Evolutionary conservation across 2,888 invertebrate genomes (phyloP), one percentile per base, ranked within the genome.

Genomic region (Ectobius pallidus): DNA sequence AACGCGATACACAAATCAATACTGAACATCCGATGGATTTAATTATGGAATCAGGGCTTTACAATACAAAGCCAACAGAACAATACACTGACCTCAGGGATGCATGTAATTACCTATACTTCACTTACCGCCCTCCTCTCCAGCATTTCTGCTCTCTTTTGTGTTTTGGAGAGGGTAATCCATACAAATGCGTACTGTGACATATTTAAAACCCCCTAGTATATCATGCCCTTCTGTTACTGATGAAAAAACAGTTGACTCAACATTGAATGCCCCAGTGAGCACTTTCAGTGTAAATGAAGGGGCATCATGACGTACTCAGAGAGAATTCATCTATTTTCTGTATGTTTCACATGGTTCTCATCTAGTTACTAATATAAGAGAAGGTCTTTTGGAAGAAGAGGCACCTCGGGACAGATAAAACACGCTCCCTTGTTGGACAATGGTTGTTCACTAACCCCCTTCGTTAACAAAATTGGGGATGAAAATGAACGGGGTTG

Each of bases 201-300:
- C 65, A 65, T 39, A 44, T 65, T 65, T 65, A 44, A 34, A 44
- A 18, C 25, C 16, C 44, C 20, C 52, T 22, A n/a, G 20, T 11
- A 16, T 25, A 44, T 30, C 25, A 7, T 25, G 52, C 25, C 14
- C 32, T 22, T 52, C 25, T n/a, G n/a, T n/a, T n/a, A 6, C 14
- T 30, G 58, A 18, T 55, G 30, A 52, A 69, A 69, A 69, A 39
- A 52, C 30, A 69, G 34, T 58, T 65, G 42, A 34, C 22, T 65
- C 42, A 65, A 20, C 65, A 65, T 30, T 67, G 52, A 62, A 73
- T 70, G 46, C 73, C 58, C 73, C 42, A 25, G 65, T 32, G 70
- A 58, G 70, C 61, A 70, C 44, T 73, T 73, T 58, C 30, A 63
- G 34, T 70, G 73, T 58, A 67, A 73, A 58, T 70, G 70, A 52